A percentile compares a stretch with the other conserved stretches of the same genome.
These are phyloP conservation scores for Oncorhynchus nerka DNA, from an alignment of 2,113 vertebrate genomes.

Conservation along the genomic window DNA sequence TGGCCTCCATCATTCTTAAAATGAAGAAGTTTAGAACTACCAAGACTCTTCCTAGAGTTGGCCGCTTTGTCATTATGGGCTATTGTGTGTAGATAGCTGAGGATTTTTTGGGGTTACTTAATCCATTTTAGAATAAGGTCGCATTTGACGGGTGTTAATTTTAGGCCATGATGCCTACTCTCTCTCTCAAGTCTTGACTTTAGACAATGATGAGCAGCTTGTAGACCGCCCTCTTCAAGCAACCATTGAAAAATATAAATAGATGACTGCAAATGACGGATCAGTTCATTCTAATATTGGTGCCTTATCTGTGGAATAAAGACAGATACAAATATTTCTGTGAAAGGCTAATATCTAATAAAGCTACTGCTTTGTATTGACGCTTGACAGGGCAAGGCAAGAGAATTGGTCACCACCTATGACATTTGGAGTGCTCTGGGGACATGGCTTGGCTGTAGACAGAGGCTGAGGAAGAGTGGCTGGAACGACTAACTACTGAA, in stretches of 20 bases:
- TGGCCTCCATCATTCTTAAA: no score
- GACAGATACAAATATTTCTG: no score
- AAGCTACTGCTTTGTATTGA: not conserved
- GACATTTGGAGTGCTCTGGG: conserved; percentile 11
- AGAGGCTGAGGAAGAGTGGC: not conserved
- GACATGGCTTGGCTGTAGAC: not conserved
- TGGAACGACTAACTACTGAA: not conserved
- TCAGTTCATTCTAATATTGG: no score
- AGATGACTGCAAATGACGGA: no score
- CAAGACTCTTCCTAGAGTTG: no score
- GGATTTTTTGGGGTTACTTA: no score
- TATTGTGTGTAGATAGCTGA: no score
- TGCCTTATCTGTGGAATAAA: no score
- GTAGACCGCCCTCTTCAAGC: not conserved
- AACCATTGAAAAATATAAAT: not conserved
- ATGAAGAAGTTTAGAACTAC: no score
- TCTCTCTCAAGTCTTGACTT: not conserved
- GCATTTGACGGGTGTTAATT: no score
- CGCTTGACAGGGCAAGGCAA: not conserved
- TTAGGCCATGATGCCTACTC: not conserved
- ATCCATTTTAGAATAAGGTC: no score
- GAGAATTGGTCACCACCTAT: conserved; percentile 8
- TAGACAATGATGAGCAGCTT: not conserved
- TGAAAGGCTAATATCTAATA: not conserved
- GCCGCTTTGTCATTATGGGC: no score